Conservation (phyloP, 2,888 invertebrate species). For the Steinernema hermaphroditum region DNA sequence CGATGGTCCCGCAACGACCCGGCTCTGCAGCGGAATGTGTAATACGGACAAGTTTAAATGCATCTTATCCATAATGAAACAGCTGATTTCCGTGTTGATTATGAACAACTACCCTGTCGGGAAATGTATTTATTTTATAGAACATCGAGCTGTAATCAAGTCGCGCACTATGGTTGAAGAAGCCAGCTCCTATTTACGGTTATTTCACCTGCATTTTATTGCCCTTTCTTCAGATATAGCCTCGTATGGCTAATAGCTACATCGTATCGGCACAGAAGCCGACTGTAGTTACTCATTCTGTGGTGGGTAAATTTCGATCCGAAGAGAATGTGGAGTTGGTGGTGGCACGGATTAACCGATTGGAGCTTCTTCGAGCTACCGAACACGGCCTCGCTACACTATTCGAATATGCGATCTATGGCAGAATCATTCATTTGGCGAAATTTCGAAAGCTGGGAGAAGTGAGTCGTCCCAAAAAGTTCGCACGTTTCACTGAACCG, state of each 20-base stretch:
- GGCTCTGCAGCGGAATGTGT: not conserved
- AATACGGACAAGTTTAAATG: not conserved
- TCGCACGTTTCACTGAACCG: not conserved
- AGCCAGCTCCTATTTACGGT: too few relatives aligned
- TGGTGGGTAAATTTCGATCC: conserved; percentile 80
- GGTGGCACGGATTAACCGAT: conserved; percentile 80
- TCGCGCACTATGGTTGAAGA: too few relatives aligned
- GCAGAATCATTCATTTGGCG: conserved; percentile 90
- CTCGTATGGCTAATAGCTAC: conserved; percentile 74
- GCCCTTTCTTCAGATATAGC: not conserved
- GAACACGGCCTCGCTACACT: conserved; percentile 91
- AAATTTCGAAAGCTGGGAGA: conserved; percentile 82
- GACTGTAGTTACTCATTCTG: conserved; percentile 79
- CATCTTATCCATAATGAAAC: not conserved
- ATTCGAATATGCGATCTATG: conserved; percentile 86
- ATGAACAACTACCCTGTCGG: too few relatives aligned
- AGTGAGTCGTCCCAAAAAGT: conserved; percentile 37
- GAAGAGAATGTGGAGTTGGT: conserved; percentile 89
- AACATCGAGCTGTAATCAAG: too few relatives aligned
- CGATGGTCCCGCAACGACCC: not conserved
- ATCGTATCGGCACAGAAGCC: conserved; percentile 98
- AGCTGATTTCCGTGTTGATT: not conserved
- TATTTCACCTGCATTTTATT: too few relatives aligned
- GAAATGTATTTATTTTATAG: too few relatives aligned
- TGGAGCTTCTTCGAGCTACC: conserved; percentile 75